Evolutionary conservation across 2,888 invertebrate genomes (phyloP).

Genomic region (Zygothrica quintamaculata): DNA sequence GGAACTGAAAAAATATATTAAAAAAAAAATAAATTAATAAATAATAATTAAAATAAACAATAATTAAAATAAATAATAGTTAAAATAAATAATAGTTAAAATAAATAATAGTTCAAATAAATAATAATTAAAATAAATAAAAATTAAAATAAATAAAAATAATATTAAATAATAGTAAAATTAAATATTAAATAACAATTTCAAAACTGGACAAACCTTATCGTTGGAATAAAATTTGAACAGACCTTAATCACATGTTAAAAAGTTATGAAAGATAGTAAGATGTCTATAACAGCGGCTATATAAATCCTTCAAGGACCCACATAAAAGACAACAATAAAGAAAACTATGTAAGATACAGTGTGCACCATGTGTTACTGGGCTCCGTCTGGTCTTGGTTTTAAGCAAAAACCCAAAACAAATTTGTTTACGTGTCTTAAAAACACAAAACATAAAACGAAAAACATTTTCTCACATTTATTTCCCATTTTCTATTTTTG

Average conservation of each 20-base stretch:
- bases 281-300: constrained; percentile 38
- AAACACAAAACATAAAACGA: constrained; percentile 9
- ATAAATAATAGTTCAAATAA: neutral
- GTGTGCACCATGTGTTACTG: constrained; percentile 64
- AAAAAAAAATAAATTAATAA: neutral
- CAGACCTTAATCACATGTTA: constrained; percentile 27
- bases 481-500: constrained; percentile 2
- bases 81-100: neutral
- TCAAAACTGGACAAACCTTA: neutral
- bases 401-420: constrained; percentile 52
- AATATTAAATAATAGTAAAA: too few species aligned
- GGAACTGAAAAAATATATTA: constrained; percentile 39
- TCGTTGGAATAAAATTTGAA: neutral
- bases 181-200: too few species aligned
- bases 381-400: constrained; percentile 17
- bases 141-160: neutral
- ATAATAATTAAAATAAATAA: neutral
- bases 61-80: neutral
- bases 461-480: constrained; percentile 18
- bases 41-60: neutral
- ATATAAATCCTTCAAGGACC: constrained; percentile 35
- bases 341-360: constrained; percentile 47
- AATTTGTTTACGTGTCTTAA: constrained; percentile 64
- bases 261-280: constrained; percentile 17
- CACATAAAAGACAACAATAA: constrained; percentile 34